These are phyloP conservation scores for Pongo pygmaeus DNA, from an alignment of 2,113 vertebrate genomes.

Conservation along the genomic window DNA sequence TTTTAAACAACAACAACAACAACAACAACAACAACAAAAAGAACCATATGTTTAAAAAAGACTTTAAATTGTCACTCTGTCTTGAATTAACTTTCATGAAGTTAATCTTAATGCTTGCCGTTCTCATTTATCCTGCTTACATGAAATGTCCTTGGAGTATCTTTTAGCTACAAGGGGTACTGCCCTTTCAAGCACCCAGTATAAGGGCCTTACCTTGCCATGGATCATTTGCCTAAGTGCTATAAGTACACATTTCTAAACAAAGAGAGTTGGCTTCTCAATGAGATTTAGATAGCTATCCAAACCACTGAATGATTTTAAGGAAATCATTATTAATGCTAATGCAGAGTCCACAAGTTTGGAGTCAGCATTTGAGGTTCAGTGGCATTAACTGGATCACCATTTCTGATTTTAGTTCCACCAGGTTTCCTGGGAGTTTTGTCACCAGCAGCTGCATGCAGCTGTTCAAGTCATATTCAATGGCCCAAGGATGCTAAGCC, in stretches of 20 bases:
- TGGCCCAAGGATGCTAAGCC: neutral
- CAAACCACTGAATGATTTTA: constrained; percentile 54
- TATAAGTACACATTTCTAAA: constrained; percentile 49
- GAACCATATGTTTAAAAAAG: neutral
- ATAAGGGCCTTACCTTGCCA: neutral
- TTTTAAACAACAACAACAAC: neutral
- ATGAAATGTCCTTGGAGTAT: neutral
- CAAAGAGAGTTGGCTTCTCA: constrained; percentile 52
- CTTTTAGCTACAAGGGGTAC: neutral
- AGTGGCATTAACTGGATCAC: constrained; percentile 64
- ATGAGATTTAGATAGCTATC: constrained; percentile 31
- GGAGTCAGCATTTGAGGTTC: constrained; percentile 60
- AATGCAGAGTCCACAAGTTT: neutral
- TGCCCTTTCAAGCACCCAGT: neutral
- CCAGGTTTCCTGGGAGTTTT: constrained; percentile 55
- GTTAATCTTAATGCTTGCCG: neutral
- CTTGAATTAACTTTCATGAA: neutral
- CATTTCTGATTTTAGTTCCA: constrained; percentile 67
- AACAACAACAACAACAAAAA: too few species aligned
- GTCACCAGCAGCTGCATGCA: constrained; percentile 29
- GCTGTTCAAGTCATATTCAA: constrained; percentile 43
- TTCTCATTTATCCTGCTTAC: constrained; percentile 27
- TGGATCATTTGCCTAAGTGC: constrained; percentile 31
- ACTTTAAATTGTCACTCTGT: neutral
- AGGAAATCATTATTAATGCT: constrained; percentile 53